phyloP scores from a whole-genome alignment of 2,113 vertebrate genomes.

The Malaclemys terrapin region DNA sequence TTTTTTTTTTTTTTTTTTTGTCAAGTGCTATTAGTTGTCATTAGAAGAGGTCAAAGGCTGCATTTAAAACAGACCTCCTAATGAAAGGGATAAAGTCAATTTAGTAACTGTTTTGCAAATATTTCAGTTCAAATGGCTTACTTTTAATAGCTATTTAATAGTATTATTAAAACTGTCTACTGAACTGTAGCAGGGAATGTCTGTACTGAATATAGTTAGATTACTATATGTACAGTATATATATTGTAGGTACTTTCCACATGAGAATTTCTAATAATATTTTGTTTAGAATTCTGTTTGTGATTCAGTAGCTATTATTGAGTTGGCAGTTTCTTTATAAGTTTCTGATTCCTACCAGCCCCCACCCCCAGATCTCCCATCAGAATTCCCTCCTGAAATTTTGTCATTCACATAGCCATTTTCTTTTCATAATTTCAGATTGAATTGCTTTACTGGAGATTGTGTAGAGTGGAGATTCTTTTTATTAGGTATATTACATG shows the following conservation, averaged over 20 bases:
- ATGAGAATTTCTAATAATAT: neutral
- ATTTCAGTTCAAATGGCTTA: neutral
- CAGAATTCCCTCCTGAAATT: neutral
- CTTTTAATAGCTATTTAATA: neutral
- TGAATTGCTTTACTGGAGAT: fast-evolving
- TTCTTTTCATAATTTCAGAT: fast-evolving
- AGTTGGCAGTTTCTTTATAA: neutral
- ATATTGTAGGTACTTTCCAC: neutral
- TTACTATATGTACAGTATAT: neutral
- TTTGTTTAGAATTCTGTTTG: neutral
- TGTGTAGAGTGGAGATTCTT: neutral
- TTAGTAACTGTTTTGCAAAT: neutral
- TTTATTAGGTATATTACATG: neutral
- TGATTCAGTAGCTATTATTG: neutral
- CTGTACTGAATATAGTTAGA: neutral
- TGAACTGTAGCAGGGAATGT: neutral
- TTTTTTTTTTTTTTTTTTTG: neutral
- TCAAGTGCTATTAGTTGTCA: neutral
- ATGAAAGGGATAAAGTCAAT: neutral
- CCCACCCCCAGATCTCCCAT: neutral
- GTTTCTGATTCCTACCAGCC: neutral
- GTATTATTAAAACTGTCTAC: neutral
- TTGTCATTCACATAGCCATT: fast-evolving
- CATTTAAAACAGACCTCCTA: neutral
- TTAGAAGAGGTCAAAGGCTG: neutral